Evolutionary conservation across 2,888 invertebrate genomes (phyloP).

Genomic region (Danaus chrysippus): DNA sequence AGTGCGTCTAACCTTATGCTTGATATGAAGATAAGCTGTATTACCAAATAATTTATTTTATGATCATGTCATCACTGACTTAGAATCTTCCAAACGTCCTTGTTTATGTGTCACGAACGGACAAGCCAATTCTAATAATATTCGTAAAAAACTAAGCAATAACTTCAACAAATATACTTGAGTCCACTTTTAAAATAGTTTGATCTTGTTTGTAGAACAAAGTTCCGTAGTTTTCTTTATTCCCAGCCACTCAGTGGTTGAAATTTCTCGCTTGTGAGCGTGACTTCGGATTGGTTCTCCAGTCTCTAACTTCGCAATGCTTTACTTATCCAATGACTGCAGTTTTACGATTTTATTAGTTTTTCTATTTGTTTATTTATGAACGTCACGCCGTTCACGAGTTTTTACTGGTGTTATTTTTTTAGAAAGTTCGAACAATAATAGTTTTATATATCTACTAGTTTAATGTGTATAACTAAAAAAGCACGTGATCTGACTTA

Average conservation of each 20-base stretch:
- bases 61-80: too few relatives aligned
- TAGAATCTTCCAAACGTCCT: too few relatives aligned
- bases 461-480: neutral
- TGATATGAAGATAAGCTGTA: too few relatives aligned
- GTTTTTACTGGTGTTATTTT: neutral
- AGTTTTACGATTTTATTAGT: neutral
- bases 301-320: slow-evolving; percentile 2
- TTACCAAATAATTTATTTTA: too few relatives aligned
- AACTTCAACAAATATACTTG: too few relatives aligned
- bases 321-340: neutral
- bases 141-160: too few relatives aligned
- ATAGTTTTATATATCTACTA: neutral
- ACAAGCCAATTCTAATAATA: too few relatives aligned
- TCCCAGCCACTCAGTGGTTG: neutral
- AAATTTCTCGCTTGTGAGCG: neutral
- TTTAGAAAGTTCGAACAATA: neutral
- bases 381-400: neutral
- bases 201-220: slow-evolving; percentile 2
- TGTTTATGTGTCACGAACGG: too few relatives aligned
- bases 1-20: too few relatives aligned
- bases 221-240: neutral
- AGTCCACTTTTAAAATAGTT: neutral
- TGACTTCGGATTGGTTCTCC: slow-evolving; percentile 2
- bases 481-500: too few relatives aligned
- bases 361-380: neutral